phyloP scores from a whole-genome alignment of 37 sponge, comb jelly and placozoan genomes.

The Lycopodina hypogea region DNA sequence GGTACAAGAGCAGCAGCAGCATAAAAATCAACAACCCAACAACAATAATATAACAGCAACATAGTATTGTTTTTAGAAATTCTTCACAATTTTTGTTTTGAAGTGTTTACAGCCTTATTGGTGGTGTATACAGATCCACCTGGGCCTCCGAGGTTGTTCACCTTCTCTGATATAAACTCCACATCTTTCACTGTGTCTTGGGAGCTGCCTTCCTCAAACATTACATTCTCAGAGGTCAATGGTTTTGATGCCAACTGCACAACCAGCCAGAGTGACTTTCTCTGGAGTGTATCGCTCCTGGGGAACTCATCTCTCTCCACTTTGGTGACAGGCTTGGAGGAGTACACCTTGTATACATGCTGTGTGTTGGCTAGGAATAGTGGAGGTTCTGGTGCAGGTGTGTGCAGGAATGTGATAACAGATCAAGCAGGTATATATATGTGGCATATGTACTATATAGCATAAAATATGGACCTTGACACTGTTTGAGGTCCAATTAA shows the following conservation, averaged over 20 bases:
- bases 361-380: conserved; percentile 8
- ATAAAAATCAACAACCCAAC: neutral
- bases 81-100: neutral
- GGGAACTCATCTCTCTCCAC: neutral
- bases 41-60: neutral
- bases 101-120: neutral
- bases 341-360: conserved; percentile 4
- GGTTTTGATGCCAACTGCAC: neutral
- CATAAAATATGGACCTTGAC: neutral
- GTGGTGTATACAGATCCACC: neutral
- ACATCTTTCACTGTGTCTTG: neutral
- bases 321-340: neutral
- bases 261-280: neutral
- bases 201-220: neutral
- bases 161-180: neutral
- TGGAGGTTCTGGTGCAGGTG: neutral
- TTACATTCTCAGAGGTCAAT: neutral
- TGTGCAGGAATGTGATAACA: neutral
- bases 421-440: neutral
- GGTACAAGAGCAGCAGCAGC: neutral
- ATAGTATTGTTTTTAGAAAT: neutral
- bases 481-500: neutral
- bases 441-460: neutral
- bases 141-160: neutral
- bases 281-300: too few relatives aligned